A percentile compares a stretch with the other conserved stretches of the same genome.
Conservation (phyloP, 2,113 vertebrate species). For the Hystrix cristata region DNA sequence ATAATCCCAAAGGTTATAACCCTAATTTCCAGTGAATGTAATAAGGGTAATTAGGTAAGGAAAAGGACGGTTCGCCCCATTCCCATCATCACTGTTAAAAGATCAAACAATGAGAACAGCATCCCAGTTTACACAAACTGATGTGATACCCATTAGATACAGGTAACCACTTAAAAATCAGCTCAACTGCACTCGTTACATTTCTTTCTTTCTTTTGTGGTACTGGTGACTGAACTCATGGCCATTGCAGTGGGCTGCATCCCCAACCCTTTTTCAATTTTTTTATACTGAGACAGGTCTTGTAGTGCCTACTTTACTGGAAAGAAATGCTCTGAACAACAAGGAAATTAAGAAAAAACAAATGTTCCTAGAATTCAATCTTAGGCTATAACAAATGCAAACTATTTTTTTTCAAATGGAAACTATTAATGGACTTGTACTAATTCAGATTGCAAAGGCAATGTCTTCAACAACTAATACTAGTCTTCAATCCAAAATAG, state of each 20-base stretch:
- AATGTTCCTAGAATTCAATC: not conserved
- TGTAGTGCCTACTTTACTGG: not conserved
- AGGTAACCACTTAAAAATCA: not conserved
- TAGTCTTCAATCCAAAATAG: too few relatives aligned
- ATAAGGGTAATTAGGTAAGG: not conserved
- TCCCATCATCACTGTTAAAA: slow-evolving; percentile 18
- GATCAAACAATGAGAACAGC: not conserved
- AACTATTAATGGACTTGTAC: not conserved
- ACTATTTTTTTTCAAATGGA: not conserved
- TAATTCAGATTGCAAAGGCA: not conserved
- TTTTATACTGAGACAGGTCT: not conserved
- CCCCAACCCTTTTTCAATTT: not conserved
- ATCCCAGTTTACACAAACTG: slow-evolving; percentile 27
- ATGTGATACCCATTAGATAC: not conserved
- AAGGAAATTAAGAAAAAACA: slow-evolving; percentile 46
- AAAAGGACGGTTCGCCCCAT: not conserved
- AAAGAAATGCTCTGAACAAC: slow-evolving; percentile 40
- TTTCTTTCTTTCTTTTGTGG: not conserved
- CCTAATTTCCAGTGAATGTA: not conserved
- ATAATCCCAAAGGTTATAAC: not conserved
- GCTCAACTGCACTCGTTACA: not conserved
- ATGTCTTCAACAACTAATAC: too few relatives aligned
- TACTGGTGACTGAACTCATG: not conserved
- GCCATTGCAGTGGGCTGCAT: not conserved
- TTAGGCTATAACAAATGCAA: not conserved